Base-by-base conservation (phyloP, 1,140 invertebrate genomes). In the Aphelenchoides fujianensis region DNA sequence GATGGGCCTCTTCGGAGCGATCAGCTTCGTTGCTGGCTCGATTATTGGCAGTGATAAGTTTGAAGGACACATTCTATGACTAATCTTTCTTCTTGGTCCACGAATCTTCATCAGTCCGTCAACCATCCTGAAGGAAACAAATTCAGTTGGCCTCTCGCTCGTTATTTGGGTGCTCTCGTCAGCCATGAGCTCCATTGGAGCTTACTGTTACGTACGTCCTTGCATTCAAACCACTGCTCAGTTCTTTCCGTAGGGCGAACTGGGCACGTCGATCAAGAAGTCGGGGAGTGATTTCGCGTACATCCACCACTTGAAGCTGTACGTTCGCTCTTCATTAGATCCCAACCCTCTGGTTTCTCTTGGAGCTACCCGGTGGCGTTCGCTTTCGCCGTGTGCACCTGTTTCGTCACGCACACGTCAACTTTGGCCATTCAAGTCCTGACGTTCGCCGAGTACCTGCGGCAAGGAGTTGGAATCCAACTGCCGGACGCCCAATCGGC, bases 271-370 rank as follows among this genome's bases (percentile, higher is more conserved):
- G 57, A 80, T 80, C 52, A 62, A 71, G 9, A 69, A 69, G 35
- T 79, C 79, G 27, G 78, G 78, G 2, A 57, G 55, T 52, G 78
- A 80, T 53, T 80, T 79, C 62, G 80, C 79, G 3, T 80, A 80
- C 52, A 16, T 79, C 12, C 72, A 73, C 68, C 70, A 82, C 61
- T 62, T 82, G n/a, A 34, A 32, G n/a, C n/a, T n/a, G n/a, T n/a
- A n/a, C n/a, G n/a, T n/a, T n/a, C n/a, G n/a, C n/a, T n/a, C n/a
- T n/a, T n/a, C n/a, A n/a, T n/a, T n/a, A n/a, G n/a, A n/a, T n/a
- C n/a, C n/a, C n/a, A n/a, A n/a, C n/a, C n/a, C n/a, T n/a, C n/a
- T n/a, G n/a, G n/a, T n/a, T n/a, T n/a, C n/a, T n/a, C n/a, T n/a
- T n/a, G n/a, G 2, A 2, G 35, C 54, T 16, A 54, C 1, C 53